Evolutionary conservation across 2,113 vertebrate genomes (phyloP).

Genomic region (Stictonetta naevosa): DNA sequence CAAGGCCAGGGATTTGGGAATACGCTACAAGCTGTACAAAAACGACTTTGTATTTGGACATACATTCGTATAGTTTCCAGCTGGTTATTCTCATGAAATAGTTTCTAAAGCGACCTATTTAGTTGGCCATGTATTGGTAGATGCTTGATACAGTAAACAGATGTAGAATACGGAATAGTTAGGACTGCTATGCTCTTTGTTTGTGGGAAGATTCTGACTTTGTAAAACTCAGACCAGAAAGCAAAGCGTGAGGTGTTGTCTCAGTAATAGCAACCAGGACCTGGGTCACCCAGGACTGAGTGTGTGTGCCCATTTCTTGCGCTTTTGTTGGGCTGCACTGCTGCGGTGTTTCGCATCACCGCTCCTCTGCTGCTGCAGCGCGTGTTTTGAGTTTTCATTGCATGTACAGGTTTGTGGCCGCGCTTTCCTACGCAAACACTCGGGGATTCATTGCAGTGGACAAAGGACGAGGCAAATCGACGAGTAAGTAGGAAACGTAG

Average conservation of each 20-base stretch:
- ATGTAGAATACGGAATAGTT: background rate
- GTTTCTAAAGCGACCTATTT: background rate
- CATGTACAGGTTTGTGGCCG: rapidly evolving
- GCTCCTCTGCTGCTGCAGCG: background rate
- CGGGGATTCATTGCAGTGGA: background rate
- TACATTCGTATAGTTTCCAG: background rate
- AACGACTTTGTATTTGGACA: background rate
- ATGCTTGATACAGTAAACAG: background rate
- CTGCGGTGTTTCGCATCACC: background rate
- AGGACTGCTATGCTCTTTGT: background rate
- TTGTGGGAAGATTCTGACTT: background rate
- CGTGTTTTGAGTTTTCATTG: background rate
- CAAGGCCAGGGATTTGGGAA: background rate
- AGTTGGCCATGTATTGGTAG: background rate
- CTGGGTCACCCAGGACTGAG: background rate
- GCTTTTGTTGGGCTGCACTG: background rate
- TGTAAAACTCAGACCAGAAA: background rate
- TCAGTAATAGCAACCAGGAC: background rate
- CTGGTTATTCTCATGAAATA: background rate
- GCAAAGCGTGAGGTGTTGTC: background rate
- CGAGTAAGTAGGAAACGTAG: rapidly evolving
- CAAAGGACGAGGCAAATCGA: background rate
- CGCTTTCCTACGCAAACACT: background rate
- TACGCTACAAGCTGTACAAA: rapidly evolving
- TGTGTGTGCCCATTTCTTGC: background rate